phyloP scores from a whole-genome alignment of 2,797 vertebrate species.

The Dromococcyx pavoninus region DNA sequence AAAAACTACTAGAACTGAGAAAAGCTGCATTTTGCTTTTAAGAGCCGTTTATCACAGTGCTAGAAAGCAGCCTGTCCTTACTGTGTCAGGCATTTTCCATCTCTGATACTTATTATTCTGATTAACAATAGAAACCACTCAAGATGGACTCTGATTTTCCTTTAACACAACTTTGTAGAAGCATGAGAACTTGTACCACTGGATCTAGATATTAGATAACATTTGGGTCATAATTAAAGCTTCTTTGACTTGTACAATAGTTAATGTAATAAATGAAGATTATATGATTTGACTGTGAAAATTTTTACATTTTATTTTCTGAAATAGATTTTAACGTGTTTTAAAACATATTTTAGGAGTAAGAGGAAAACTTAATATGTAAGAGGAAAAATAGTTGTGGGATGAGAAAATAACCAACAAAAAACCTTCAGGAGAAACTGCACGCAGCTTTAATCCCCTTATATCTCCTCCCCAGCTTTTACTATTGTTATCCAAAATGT shows the following conservation, averaged over 20 bases:
- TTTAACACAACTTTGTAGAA: not conserved
- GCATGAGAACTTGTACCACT: not conserved
- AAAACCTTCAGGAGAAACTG: conserved; percentile 3
- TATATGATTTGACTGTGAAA: not conserved
- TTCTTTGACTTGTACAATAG: not conserved
- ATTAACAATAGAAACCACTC: not conserved
- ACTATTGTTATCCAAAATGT: conserved; percentile 23
- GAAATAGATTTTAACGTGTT: not conserved
- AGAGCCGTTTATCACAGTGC: not conserved
- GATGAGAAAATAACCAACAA: no score
- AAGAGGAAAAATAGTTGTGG: conserved; percentile 4
- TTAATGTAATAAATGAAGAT: not conserved
- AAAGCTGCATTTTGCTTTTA: not conserved
- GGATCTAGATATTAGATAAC: not conserved
- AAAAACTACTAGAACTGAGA: not conserved
- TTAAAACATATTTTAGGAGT: not conserved
- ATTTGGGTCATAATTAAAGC: not conserved
- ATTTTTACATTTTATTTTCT: not conserved
- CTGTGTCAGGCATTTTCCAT: not conserved
- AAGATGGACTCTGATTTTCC: not conserved
- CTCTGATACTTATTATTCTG: not conserved
- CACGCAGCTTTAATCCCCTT: conserved; percentile 32
- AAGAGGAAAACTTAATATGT: not conserved
- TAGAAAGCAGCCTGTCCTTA: not conserved
- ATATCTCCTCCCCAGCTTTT: conserved; percentile 21